These are phyloP conservation scores for Dunckerocampus dactyliophorus DNA, from an alignment of 2,113 vertebrate genomes.

Conservation along the genomic window DNA sequence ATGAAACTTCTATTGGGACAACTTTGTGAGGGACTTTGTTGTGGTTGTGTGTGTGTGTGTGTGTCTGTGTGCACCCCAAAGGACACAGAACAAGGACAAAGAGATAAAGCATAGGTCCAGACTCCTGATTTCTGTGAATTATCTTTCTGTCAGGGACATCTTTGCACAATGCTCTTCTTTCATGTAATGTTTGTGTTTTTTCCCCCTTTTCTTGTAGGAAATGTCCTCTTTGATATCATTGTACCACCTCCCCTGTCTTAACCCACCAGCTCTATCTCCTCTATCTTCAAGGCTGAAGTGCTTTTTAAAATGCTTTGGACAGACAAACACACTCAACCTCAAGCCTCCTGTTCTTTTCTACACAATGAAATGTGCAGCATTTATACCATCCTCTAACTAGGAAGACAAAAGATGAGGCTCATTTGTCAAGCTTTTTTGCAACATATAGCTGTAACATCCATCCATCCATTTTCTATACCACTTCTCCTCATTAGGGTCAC, in stretches of 20 bases:
- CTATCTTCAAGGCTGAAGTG: slow-evolving; percentile 14
- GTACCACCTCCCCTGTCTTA: slow-evolving; percentile 11
- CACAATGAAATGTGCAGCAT: background rate
- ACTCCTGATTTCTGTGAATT: slow-evolving; percentile 39
- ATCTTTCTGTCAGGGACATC: slow-evolving; percentile 52
- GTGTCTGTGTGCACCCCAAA: slow-evolving; percentile 11
- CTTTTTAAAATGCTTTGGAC: slow-evolving; percentile 12
- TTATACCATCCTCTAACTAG: background rate
- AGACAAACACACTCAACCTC: slow-evolving; percentile 8
- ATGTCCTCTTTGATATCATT: slow-evolving; percentile 1
- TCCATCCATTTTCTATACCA: no score
- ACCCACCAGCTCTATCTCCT: slow-evolving; percentile 1
- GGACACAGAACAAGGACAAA: slow-evolving; percentile 50
- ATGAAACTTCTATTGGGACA: slow-evolving; percentile 41
- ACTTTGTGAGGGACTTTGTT: slow-evolving; percentile 41
- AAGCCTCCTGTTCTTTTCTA: background rate
- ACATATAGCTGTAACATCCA: no score
- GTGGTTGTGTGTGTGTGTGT: background rate
- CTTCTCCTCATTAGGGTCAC: no score
- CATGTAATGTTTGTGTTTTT: slow-evolving; percentile 17
- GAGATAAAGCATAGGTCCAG: slow-evolving; percentile 50
- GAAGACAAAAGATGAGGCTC: background rate
- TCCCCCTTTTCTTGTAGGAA: background rate
- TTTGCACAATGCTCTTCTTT: slow-evolving; percentile 8
- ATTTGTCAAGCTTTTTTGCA: no score